Evolutionary conservation across 2,888 invertebrate species (phyloP), one percentile per base, ranked within the genome.

Genomic region (Dilophus febrilis): DNA sequence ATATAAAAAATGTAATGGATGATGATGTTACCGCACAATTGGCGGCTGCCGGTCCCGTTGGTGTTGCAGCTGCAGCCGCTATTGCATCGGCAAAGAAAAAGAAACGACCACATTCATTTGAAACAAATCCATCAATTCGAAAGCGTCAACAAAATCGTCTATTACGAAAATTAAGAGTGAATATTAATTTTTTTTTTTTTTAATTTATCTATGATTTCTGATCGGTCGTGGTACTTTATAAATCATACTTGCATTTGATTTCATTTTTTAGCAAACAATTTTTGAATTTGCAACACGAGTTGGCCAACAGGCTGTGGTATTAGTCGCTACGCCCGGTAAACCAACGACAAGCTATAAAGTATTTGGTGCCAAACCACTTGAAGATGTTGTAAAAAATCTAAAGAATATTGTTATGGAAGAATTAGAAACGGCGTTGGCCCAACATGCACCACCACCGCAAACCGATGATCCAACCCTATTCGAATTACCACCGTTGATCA

Each of bases 221-320:
- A n/a, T n/a, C n/a, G n/a, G n/a, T n/a, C n/a, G n/a, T n/a, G n/a
- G n/a, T n/a, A n/a, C n/a, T n/a, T n/a, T n/a, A n/a, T n/a, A n/a
- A n/a, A n/a, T n/a, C n/a, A n/a, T n/a, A n/a, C n/a, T n/a, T n/a
- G n/a, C n/a, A n/a, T n/a, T n/a, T n/a, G n/a, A n/a, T n/a, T n/a
- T n/a, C n/a, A n/a, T 36, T 40, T 37, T 58, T 63, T 54, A 82
- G 79, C 86, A 86, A 74, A 91, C 90, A 17, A 91, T 91, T 53
- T 94, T 94, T 51, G 95, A 95, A 64, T 95, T 94, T 65, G 90
- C 92, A 42, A 92, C 92, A 1, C 72, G 94, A 50, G 94, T 95
- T 40, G 95, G 95, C 1, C 94, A 95, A 58, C 95, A 95, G 63
- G 95, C 95, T 1, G 81, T 95, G 40, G 92, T 95, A 37, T 67